Percentiles rank a stretch among this genome's conserved stretches.
phyloP scores from a whole-genome alignment of 2,797 vertebrate genomes.

The Fringilla coelebs region DNA sequence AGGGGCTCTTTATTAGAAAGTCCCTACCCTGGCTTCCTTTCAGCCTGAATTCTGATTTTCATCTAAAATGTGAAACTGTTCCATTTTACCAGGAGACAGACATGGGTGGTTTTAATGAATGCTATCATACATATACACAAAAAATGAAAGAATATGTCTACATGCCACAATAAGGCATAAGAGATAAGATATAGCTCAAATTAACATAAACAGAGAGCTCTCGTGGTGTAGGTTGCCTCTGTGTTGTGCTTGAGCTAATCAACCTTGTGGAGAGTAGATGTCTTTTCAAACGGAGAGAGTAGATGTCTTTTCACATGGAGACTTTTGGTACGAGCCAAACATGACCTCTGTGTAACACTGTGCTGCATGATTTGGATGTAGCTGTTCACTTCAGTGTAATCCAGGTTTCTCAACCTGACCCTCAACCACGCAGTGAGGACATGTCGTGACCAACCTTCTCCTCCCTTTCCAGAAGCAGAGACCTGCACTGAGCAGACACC shows the following conservation, averaged over 20 bases:
- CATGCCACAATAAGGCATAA: background rate
- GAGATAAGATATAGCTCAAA: background rate
- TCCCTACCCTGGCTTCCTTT: background rate
- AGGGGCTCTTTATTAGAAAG: background rate
- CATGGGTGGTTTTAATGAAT: background rate
- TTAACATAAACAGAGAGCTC: background rate
- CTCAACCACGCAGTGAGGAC: background rate
- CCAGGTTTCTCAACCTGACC: background rate
- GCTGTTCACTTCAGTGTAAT: background rate
- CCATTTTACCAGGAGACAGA: background rate
- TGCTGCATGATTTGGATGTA: background rate
- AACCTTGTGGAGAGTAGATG: background rate
- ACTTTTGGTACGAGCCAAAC: background rate
- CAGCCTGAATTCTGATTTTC: background rate
- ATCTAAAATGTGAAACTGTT: background rate
- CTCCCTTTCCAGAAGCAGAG: background rate
- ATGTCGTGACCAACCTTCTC: accelerated
- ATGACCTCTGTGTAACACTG: background rate
- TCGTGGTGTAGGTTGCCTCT: background rate
- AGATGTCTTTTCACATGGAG: background rate
- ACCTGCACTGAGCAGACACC: background rate
- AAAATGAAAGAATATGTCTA: background rate
- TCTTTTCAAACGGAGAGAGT: background rate
- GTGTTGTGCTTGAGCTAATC: background rate
- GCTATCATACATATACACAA: background rate